phyloP scores from a whole-genome alignment of 2,888 invertebrate genomes.

The Pelosia muscerda region DNA sequence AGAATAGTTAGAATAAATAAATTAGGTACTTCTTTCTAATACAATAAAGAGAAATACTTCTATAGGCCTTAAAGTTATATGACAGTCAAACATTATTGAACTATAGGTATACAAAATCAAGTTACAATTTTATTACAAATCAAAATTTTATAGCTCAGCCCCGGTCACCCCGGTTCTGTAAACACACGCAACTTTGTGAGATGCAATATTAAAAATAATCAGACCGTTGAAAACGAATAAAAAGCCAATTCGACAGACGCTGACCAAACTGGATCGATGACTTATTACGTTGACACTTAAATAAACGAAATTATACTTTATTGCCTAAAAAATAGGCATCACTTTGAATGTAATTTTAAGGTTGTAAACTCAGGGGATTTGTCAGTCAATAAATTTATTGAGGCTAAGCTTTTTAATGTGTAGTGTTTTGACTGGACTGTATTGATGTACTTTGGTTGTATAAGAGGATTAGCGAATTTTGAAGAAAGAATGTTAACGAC shows the following conservation, averaged over 20 bases:
- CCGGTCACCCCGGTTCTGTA: conserved; percentile 17
- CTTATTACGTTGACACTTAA: conserved; percentile 8
- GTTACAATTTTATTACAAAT: conserved; percentile 17
- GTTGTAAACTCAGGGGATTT: conserved; percentile 63
- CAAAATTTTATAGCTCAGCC: conserved; percentile 14
- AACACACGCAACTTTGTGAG: conserved; percentile 25
- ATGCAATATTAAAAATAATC: conserved; percentile 31
- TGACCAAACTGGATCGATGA: conserved; percentile 46
- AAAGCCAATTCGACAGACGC: conserved; percentile 49
- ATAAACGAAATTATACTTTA: conserved; percentile 39
- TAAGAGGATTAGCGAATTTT: conserved; percentile 65
- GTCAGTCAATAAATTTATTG: conserved; percentile 69
- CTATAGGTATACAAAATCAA: conserved; percentile 17
- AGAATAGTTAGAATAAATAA: no score
- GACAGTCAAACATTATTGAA: conserved; percentile 8
- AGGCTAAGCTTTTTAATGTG: conserved; percentile 51
- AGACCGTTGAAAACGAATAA: conserved; percentile 27
- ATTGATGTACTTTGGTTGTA: conserved; percentile 62
- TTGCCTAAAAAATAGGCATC: conserved; percentile 3
- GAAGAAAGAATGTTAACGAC: neutral
- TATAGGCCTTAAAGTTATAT: conserved; percentile 2
- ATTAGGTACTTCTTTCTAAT: no score
- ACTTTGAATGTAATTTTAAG: neutral
- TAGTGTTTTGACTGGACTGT: conserved; percentile 72
- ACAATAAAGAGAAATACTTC: neutral